phyloP scores from a whole-genome alignment of 2,888 invertebrate genomes.

The Oxyscelio sp. region DNA sequence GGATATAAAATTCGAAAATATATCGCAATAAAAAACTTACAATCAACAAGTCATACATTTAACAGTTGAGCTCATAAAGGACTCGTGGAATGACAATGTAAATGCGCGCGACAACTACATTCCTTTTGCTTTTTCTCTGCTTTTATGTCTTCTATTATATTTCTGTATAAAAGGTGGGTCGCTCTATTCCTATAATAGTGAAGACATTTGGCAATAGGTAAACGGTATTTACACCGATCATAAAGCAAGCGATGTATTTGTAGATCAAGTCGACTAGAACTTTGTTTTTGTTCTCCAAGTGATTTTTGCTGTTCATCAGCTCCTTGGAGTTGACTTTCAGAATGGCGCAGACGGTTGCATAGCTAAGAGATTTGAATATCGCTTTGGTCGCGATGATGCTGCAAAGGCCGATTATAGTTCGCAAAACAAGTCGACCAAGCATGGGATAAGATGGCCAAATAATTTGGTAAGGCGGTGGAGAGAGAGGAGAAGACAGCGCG shows the following conservation, averaged over 20 bases:
- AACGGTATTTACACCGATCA: slow-evolving; percentile 94
- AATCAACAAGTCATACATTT: slow-evolving; percentile 1
- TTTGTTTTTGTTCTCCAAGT: slow-evolving; percentile 92
- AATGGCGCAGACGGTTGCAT: slow-evolving; percentile 92
- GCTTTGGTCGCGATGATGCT: slow-evolving; percentile 92
- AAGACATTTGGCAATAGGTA: slow-evolving; percentile 94
- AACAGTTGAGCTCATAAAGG: slow-evolving; percentile 1
- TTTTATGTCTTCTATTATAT: slow-evolving; percentile 89
- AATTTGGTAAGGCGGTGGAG: slow-evolving; percentile 93
- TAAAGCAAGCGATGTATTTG: slow-evolving; percentile 94
- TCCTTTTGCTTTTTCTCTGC: background rate
- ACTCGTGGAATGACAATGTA: slow-evolving; percentile 27
- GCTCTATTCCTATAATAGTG: slow-evolving; percentile 92
- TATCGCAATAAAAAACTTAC: slow-evolving; percentile 24
- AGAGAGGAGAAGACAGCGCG: slow-evolving; percentile 90
- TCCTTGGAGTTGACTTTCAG: slow-evolving; percentile 91
- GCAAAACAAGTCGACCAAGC: slow-evolving; percentile 91
- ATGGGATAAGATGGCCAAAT: slow-evolving; percentile 94
- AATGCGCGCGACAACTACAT: background rate
- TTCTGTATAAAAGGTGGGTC: slow-evolving; percentile 96
- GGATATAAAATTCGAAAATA: slow-evolving; percentile 29
- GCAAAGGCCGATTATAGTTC: slow-evolving; percentile 93
- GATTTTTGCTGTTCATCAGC: slow-evolving; percentile 91
- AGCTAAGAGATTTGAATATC: slow-evolving; percentile 92
- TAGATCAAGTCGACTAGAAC: slow-evolving; percentile 94